Base-by-base conservation (phyloP, 2,797 vertebrate species). In the Diglossa cyanea region DNA sequence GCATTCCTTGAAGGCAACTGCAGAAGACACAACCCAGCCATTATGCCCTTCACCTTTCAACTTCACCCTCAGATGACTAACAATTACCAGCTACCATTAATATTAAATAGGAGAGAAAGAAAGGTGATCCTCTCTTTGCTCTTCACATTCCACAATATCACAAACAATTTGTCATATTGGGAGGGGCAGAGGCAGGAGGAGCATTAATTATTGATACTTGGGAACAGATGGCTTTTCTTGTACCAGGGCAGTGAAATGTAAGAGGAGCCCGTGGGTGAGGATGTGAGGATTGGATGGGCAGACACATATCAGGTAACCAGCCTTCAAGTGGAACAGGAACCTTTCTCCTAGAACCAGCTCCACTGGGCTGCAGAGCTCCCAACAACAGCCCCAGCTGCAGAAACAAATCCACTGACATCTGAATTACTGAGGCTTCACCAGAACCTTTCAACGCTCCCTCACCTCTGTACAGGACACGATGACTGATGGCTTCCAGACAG, bases 191-290 rank as follows among this genome's bases (percentile, higher is more conserved):
- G 70, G 85, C 78, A 95, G 72, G 75, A 92, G 89, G 7, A 77
- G 13, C 80, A 92, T 97, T 86, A 95, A 97, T 94, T 96, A 96
- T 97, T 95, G 91, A 97, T 93, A 90, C 73, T 58, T 7, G 65
- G 89, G 91, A 96, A 94, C 96, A 97, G 96, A 96, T 95, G 96
- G 92, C 92, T 96, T 96, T 95, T 95, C 91, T 90, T 95, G 67
- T 92, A 88, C 51, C n/a, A 61, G 45, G 62, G 65, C 85, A 95
- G 61, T 1, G 67, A 96, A 92, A 96, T 28, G 45, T 94, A 96
- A 97, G 93, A 95, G 87, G 85, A 97, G 90, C 37, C 60, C 23
- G 21, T 72, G 83, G 74, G 53, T 65, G 71, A 95, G 91, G 88
- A 95, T 88, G 73, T 89, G 92, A 91, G 70, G 82, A 94, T 92